Evolutionary conservation across 2,888 invertebrate species (phyloP), one percentile per base, ranked within the genome.

Genomic region (Polydrusus pterygomalis): DNA sequence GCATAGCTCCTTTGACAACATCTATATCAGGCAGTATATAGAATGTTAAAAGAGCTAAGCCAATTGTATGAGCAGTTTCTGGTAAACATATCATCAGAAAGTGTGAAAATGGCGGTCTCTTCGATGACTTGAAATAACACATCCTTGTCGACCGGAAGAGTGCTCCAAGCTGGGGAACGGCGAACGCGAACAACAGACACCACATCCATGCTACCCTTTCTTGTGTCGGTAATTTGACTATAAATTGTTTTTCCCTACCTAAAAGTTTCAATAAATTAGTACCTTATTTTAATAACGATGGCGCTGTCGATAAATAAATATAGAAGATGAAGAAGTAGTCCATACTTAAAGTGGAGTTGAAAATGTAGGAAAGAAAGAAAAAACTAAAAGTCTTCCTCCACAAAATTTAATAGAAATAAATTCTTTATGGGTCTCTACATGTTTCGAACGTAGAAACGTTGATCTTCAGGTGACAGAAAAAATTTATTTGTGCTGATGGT

Each of bases 191-290:
- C 69, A 97, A 89, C 65, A 98, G 87, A 76, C 95, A 95, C 97
- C 97, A 97, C 87, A 96, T 95, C 97, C 97, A 97, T 60, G 94
- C 95, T 79, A 97, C 93, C 70, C 96, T 91, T 88, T 97, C 97
- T 82, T 94, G 93, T 81, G 94, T 93, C 25, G 96, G 95, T 80
- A 97, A 89, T 81, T 91, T 92, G 9, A 94, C 95, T 84, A 94
- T 90, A 86, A 95, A 97, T 88, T 94, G 93, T 87, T 95, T 95
- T 88, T 96, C 96, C 84, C 96, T 93, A 89, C 94, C 96, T 95
- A 88, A 74, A 90, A 81, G 43, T 47, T 15, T 62, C 9, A 47
- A 3, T 47, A 3, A 5, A 9, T 47, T 47, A n/a, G 43, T 43
- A 43, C 25, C n/a, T n/a, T n/a, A n/a, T n/a, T n/a, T n/a, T n/a